Percentiles rank a stretch among this genome's conserved stretches.
Conservation (phyloP, 1,140 invertebrate genomes). For the Nasonia giraulti region DNA sequence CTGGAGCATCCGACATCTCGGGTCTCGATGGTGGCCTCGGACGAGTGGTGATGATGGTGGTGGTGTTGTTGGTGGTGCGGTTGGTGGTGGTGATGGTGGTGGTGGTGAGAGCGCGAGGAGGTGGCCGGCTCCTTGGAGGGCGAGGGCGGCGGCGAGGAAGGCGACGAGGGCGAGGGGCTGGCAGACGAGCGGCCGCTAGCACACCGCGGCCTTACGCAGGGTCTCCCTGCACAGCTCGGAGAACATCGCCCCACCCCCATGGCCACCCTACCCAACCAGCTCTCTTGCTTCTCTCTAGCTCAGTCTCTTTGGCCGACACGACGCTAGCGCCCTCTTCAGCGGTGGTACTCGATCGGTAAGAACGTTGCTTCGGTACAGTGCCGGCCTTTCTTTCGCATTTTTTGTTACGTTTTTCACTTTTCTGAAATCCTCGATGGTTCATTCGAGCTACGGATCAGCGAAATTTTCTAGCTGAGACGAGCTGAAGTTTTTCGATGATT, state of each 20-base stretch:
- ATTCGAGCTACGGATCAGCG: neutral
- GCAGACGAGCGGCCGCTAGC: conserved; percentile 69
- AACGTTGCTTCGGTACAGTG: neutral
- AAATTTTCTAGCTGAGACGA: neutral
- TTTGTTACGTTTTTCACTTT: neutral
- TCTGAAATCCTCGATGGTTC: neutral
- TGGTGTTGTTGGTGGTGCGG: neutral
- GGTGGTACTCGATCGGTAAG: neutral
- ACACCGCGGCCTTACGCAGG: conserved; percentile 75
- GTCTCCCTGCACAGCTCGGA: conserved; percentile 79
- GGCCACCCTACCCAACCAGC: conserved; percentile 61
- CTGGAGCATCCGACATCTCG: conserved; percentile 51
- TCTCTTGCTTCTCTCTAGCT: neutral
- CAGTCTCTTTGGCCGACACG: neutral
- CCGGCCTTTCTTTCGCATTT: neutral
- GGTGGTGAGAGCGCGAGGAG: neutral
- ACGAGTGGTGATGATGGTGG: neutral
- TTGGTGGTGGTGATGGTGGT: neutral
- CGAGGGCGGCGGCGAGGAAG: conserved; percentile 71
- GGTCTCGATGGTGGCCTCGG: conserved; percentile 52
- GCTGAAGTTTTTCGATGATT: neutral
- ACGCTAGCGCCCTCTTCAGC: neutral
- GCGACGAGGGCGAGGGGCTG: conserved; percentile 71
- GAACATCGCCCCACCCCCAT: conserved; percentile 75
- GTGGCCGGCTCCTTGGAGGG: conserved; percentile 65